phyloP scores from a whole-genome alignment of 2,113 vertebrate genomes.

The Corythornis cristatus region DNA sequence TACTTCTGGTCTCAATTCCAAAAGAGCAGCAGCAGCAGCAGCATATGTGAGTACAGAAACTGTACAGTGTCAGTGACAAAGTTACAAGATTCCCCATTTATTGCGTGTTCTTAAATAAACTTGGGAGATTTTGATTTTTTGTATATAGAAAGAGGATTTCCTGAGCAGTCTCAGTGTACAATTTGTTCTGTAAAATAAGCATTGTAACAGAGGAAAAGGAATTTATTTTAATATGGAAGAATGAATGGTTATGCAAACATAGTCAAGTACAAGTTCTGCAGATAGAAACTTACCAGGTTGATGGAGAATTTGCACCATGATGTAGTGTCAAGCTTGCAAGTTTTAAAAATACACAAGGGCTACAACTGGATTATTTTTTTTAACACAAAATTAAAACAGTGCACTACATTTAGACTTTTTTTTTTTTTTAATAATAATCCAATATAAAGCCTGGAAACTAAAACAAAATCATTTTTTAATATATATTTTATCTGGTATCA shows the following conservation, averaged over 20 bases:
- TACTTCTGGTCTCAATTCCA: background rate
- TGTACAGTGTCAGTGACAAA: background rate
- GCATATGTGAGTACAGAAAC: background rate
- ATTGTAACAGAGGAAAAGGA: background rate
- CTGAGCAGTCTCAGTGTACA: constrained; percentile 27
- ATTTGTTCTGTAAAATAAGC: background rate
- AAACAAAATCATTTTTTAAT: constrained; percentile 27
- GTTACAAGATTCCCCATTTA: constrained; percentile 8
- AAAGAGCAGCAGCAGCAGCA: constrained; percentile 40
- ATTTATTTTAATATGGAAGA: background rate
- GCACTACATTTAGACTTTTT: constrained; percentile 16
- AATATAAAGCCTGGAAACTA: constrained; percentile 50
- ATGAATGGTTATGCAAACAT: background rate
- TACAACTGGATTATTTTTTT: background rate
- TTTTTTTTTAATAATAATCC: background rate
- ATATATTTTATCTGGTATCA: background rate
- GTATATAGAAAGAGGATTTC: constrained; percentile 23
- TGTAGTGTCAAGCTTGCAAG: background rate
- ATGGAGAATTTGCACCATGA: constrained; percentile 28
- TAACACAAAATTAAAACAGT: constrained; percentile 53
- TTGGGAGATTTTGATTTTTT: background rate
- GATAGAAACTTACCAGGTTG: constrained; percentile 8
- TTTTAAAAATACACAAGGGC: background rate
- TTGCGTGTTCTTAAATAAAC: background rate
- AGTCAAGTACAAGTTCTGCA: background rate